Evolutionary conservation across 1,140 invertebrate genomes (phyloP).

Genomic region (Ooceraea biroi): DNA sequence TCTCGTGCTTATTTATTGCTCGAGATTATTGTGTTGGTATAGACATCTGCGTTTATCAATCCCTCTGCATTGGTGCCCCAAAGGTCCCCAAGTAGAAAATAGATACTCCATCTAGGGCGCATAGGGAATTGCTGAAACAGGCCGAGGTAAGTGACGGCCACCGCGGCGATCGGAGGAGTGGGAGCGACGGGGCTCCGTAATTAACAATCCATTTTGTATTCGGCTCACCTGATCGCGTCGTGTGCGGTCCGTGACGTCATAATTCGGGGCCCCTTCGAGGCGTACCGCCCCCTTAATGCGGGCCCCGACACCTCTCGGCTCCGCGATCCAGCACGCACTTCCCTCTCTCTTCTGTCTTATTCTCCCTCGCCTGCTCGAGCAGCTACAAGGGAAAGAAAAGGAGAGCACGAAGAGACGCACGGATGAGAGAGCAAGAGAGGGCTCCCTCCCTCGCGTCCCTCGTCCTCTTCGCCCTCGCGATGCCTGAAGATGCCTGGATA

Average conservation of each 20-base stretch:
- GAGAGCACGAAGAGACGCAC: slow-evolving; percentile 47
- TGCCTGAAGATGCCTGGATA: slow-evolving; percentile 75
- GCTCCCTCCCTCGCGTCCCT: slow-evolving; percentile 17
- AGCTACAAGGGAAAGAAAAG: slow-evolving; percentile 65
- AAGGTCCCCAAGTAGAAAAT: slow-evolving; percentile 25
- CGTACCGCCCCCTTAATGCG: slow-evolving; percentile 86
- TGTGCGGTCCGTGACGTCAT: slow-evolving; percentile 87
- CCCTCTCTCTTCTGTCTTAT: slow-evolving; percentile 68
- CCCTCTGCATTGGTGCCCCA: background rate
- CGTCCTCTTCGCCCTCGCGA: slow-evolving; percentile 58
- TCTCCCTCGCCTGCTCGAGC: slow-evolving; percentile 36
- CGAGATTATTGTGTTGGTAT: background rate
- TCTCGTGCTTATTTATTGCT: background rate
- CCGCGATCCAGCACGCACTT: slow-evolving; percentile 82
- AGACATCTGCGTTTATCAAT: slow-evolving; percentile 31
- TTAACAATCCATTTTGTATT: slow-evolving; percentile 86
- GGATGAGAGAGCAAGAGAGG: slow-evolving; percentile 48
- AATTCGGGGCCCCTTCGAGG: slow-evolving; percentile 85
- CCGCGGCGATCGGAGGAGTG: slow-evolving; percentile 43
- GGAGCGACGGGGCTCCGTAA: slow-evolving; percentile 74
- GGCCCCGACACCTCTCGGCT: slow-evolving; percentile 84
- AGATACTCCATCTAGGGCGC: slow-evolving; percentile 20
- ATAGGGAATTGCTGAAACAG: slow-evolving; percentile 46
- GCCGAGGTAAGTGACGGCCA: slow-evolving; percentile 42
- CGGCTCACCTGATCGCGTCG: slow-evolving; percentile 84